phyloP scores from a whole-genome alignment of 2,113 vertebrate genomes.

The Tor tambroides region DNA sequence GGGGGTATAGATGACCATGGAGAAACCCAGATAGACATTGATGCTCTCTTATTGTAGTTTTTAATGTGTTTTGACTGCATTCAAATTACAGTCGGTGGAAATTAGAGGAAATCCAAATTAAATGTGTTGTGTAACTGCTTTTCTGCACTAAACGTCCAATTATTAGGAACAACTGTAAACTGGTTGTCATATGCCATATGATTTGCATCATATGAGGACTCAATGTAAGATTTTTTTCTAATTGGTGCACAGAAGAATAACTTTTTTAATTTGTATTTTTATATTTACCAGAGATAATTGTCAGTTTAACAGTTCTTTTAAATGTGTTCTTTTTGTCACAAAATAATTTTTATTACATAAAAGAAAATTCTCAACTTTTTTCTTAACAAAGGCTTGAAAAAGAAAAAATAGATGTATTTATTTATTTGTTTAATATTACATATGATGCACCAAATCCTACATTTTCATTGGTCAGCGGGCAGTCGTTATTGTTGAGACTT shows the following conservation, averaged over 20 bases:
- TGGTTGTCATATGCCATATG: not conserved
- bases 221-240: not conserved
- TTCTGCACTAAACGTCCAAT: not conserved
- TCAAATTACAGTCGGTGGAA: constrained; percentile 52
- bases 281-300: not conserved
- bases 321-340: not conserved
- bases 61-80: not conserved
- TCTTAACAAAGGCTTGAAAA: not conserved
- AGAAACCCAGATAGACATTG: constrained; percentile 40
- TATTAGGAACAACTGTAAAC: not conserved
- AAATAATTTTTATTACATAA: not conserved
- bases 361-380: not conserved
- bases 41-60: constrained; percentile 62
- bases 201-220: not conserved
- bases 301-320: not conserved
- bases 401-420: not conserved
- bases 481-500: not conserved
- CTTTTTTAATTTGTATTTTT: not conserved
- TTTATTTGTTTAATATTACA: too few relatives aligned
- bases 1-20: constrained; percentile 58
- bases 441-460: too few relatives aligned
- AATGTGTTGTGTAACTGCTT: not conserved
- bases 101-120: not conserved
- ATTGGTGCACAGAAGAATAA: not conserved
- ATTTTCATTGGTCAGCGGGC: not conserved